Base-by-base conservation (phyloP, 2,797 vertebrate species). In the Neopelma chrysocephalum region DNA sequence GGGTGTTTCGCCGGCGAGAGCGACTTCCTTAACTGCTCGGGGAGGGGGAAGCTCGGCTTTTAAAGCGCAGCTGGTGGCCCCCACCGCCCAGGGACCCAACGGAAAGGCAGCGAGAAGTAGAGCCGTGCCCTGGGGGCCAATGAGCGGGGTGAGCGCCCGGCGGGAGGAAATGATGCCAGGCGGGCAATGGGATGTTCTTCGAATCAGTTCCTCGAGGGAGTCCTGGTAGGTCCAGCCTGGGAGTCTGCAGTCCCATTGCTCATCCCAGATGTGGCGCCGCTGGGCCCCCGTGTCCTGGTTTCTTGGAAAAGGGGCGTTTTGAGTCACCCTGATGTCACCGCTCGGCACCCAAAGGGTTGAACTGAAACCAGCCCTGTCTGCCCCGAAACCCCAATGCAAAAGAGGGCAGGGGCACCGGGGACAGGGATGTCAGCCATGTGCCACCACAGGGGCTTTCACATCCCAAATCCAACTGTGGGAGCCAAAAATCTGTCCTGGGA, bases 181-280 rank as follows among this genome's bases (percentile, higher is more conserved):
- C 1, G 3, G 51, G 10, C 16, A 21, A 25, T 45, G 36, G 68
- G 50, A 81, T 62, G 60, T 96, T 95, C 95, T 95, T 97, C 53
- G 89, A 95, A 31, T 71, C 51, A 65, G 82, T 96, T 97, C 94
- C 85, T 97, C 90, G 93, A 96, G 91, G 90, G 96, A 94, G 93
- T 68, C 82, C 29, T 6, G 3, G 27, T 6, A 15, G 47, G 78
- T 87, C 70, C 87, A 23, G 73, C 53, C 8, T 0, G 48, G 21
- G 36, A 73, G 20, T 13, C 36, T 2, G 4, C 3, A 1, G 15
- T 54, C 8, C 82, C 57, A 0, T 42, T 3, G 73, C 29, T 65
- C 14, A 1, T 11, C 57, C 61, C 6, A 4, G 56, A 4, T 18
- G 65, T 0, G 8, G 36, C 10, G 2, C 32, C 3, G 3, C 56